phyloP scores from a whole-genome alignment of 2,888 invertebrate genomes.

The Priocnemis perturbator region DNA sequence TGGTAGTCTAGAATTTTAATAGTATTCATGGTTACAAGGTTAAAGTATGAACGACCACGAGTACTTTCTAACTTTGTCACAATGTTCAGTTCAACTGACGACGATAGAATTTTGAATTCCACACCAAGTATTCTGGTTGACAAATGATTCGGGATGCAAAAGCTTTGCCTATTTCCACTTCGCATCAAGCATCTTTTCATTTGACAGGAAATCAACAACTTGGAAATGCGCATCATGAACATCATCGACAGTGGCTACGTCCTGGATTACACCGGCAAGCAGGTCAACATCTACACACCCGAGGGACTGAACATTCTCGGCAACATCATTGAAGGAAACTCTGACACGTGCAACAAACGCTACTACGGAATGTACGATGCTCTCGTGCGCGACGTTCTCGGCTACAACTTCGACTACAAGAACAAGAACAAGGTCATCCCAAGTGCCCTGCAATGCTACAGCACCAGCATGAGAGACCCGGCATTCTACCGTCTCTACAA shows the following conservation, averaged over 20 bases:
- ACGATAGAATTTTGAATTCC: constrained; percentile 4
- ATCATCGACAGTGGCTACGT: constrained; percentile 69
- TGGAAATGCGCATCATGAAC: constrained; percentile 64
- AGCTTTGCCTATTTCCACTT: not conserved
- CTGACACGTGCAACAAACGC: constrained; percentile 74
- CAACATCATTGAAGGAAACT: constrained; percentile 77
- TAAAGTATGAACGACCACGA: too few species aligned
- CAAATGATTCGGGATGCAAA: not conserved
- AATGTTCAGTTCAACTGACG: too few species aligned
- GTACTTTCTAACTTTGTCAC: too few species aligned
- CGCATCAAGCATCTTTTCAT: too few species aligned
- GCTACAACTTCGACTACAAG: constrained; percentile 71
- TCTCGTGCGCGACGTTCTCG: constrained; percentile 77
- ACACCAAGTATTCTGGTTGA: too few species aligned
- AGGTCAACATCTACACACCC: constrained; percentile 66
- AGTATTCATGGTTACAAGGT: too few species aligned
- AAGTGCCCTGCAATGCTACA: constrained; percentile 81
- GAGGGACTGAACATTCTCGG: constrained; percentile 78
- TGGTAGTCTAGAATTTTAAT: too few species aligned
- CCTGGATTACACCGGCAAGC: constrained; percentile 61
- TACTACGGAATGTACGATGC: constrained; percentile 80
- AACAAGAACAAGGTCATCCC: constrained; percentile 77
- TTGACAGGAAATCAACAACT: constrained; percentile 58
- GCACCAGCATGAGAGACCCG: constrained; percentile 83
- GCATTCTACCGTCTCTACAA: constrained; percentile 83